These are phyloP conservation scores for Troides oblongomaculatus DNA, from an alignment of 2,888 invertebrate species.

Conservation along the genomic window DNA sequence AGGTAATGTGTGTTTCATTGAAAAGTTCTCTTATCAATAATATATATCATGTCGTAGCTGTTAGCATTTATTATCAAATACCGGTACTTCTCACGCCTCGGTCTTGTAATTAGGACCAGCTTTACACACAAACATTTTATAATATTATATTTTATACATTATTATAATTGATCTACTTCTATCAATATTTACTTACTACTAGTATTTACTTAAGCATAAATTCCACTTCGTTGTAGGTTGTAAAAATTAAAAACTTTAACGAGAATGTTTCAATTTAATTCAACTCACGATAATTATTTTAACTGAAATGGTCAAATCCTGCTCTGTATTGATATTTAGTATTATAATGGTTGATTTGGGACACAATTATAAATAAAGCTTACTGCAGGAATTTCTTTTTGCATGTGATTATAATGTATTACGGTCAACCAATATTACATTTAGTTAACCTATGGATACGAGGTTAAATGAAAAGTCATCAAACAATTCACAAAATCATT, in stretches of 20 bases:
- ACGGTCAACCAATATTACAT: conserved; percentile 1
- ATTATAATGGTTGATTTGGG: conserved; percentile 1
- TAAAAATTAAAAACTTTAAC: too few relatives aligned
- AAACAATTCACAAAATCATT: not conserved
- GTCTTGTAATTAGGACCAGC: too few relatives aligned
- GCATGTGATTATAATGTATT: conserved; percentile 17
- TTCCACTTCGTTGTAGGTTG: too few relatives aligned
- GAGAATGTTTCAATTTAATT: too few relatives aligned
- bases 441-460: not conserved
- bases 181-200: too few relatives aligned
- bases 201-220: too few relatives aligned
- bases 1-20: conserved; percentile 68
- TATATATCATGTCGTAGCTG: not conserved
- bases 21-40: not conserved
- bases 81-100: too few relatives aligned
- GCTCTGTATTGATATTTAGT: not conserved
- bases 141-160: too few relatives aligned
- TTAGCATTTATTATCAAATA: not conserved
- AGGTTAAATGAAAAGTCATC: conserved; percentile 7
- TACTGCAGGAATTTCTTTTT: conserved; percentile 2
- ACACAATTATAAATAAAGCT: conserved; percentile 1
- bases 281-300: too few relatives aligned
- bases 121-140: too few relatives aligned
- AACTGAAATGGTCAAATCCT: not conserved
- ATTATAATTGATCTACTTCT: too few relatives aligned